Base-by-base conservation (phyloP, 2,797 vertebrate genomes). In the Remorina albescens region DNA sequence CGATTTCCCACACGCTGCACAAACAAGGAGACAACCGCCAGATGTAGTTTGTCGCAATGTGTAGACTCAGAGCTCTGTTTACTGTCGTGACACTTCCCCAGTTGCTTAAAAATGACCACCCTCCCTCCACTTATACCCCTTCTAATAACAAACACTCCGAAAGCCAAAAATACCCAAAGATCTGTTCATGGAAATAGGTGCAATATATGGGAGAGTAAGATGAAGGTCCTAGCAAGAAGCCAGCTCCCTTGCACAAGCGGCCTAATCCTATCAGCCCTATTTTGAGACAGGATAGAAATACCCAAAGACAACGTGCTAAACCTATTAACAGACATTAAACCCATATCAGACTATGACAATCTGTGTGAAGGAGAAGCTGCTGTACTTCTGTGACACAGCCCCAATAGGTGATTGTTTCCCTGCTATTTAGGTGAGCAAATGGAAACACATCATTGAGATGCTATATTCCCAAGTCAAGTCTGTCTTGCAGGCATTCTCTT, bases 221-320 rank as follows among this genome's bases (percentile, higher is more conserved):
- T 50, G 32, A 68, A 60, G 55, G 85, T 74, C 77, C 80, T 66
- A 1, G 49, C 32, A 66, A 83, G 82, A 70, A 67, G 77, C 66
- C 73, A 46, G 74, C 68, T 53, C 83, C 83, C 79, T 81, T 87
- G 85, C 83, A 88, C 85, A 88, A 81, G 80, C 91, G 82, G 28
- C 65, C 49, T 93, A 94, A 95, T 94, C 93, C 91, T 78, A 90
- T 93, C 85, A 88, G 79, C 76, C 87, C 80, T 93, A 90, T 92
- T 93, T 90, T 84, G 88, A 81, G 84, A 58, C 66, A 66, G 84
- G 86, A 85, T 80, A 88, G 75, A 93, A 93, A 93, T 88, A 92
- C 74, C 80, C 68, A 55, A 67, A 78, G 80, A 76, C 73, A 73
- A 82, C 74, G 64, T 54, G 82, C 58, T 87, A 81, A 90, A 89